These are phyloP conservation scores for Eurois occulta DNA, from an alignment of 2,888 invertebrate genomes.

Conservation along the genomic window DNA sequence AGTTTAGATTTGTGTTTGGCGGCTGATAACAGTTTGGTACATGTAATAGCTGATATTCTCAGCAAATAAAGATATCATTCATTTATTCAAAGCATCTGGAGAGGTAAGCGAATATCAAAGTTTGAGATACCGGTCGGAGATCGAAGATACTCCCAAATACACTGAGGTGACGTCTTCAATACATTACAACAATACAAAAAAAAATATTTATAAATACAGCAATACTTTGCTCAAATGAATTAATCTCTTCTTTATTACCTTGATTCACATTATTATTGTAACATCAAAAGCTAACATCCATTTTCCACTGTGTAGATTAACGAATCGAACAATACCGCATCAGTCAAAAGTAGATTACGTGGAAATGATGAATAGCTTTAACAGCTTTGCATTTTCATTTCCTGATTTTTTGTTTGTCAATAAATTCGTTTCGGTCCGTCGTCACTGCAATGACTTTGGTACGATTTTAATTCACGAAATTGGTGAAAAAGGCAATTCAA, in stretches of 20 bases:
- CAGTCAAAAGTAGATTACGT: slow-evolving; percentile 44
- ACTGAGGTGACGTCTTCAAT: not conserved
- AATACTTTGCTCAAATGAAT: not conserved
- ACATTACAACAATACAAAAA: not conserved
- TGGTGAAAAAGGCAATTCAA: not conserved
- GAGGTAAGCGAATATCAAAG: not conserved
- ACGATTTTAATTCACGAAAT: not conserved
- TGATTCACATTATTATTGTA: not conserved
- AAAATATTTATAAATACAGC: not conserved
- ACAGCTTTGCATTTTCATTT: slow-evolving; percentile 25
- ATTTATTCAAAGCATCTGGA: not conserved
- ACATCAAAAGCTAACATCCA: not conserved
- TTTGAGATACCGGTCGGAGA: not conserved
- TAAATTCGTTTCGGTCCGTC: slow-evolving; percentile 6
- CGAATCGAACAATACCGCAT: slow-evolving; percentile 45
- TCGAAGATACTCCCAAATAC: not conserved
- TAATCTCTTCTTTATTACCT: not conserved
- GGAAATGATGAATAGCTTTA: slow-evolving; percentile 48
- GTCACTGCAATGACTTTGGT: slow-evolving; percentile 3
- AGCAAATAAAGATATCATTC: not conserved
- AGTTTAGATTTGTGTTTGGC: not conserved
- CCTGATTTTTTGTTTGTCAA: slow-evolving; percentile 27
- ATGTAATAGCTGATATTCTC: not conserved
- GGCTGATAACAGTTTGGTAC: not conserved
- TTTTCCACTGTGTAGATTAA: slow-evolving; percentile 18